Conservation (phyloP, 1,140 invertebrate genomes). For the Papilio glaucus region DNA sequence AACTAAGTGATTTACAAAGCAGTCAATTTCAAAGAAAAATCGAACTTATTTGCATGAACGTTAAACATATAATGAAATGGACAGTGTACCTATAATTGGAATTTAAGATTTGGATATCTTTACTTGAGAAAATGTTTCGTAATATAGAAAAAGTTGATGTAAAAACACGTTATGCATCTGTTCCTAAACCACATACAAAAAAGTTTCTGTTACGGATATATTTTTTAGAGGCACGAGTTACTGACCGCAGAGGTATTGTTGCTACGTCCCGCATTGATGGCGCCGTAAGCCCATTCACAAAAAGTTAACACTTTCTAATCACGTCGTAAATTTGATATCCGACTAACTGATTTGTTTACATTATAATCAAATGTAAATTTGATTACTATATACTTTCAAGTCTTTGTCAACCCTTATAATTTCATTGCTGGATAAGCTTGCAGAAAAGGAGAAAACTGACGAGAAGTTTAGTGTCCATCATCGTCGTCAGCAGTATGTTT, state of each 20-base stretch:
- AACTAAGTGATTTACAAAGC: constrained; percentile 1
- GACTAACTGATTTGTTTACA: neutral
- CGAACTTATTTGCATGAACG: neutral
- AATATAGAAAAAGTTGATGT: constrained; percentile 28
- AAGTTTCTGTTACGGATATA: constrained; percentile 40
- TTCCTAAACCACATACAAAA: constrained; percentile 49
- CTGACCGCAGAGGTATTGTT: constrained; percentile 41
- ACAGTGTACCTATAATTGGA: neutral
- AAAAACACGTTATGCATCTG: constrained; percentile 38
- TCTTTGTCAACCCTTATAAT: too few relatives aligned
- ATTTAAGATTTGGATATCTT: neutral
- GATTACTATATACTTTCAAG: neutral
- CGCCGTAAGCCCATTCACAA: neutral
- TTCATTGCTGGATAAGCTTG: too few relatives aligned
- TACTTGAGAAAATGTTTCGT: constrained; percentile 22
- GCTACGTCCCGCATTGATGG: neutral
- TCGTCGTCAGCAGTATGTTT: neutral
- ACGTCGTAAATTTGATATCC: constrained; percentile 17
- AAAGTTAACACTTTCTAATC: constrained; percentile 27
- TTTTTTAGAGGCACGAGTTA: constrained; percentile 46
- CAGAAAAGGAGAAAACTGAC: too few relatives aligned
- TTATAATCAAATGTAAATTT: neutral
- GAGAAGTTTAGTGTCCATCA: too few relatives aligned
- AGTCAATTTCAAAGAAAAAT: neutral
- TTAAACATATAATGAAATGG: constrained; percentile 1